phyloP scores from a whole-genome alignment of 2,113 vertebrate species.

The Prionailurus viverrinus region DNA sequence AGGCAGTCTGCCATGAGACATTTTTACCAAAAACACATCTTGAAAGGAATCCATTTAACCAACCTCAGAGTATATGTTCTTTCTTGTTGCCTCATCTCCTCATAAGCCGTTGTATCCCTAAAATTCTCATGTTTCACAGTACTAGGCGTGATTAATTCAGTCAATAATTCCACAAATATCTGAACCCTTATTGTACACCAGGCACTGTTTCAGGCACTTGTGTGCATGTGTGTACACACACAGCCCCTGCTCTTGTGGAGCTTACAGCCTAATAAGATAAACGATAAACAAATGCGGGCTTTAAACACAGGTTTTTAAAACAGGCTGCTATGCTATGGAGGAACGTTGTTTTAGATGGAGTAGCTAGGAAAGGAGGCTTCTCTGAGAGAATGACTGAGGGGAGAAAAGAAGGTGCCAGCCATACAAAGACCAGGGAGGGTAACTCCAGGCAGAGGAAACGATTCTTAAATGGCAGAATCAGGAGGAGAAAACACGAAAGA shows the following conservation, averaged over 20 bases:
- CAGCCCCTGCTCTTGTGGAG: neutral
- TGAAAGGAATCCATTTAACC: slow-evolving; percentile 58
- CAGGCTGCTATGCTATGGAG: neutral
- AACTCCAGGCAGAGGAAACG: neutral
- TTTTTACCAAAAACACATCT: neutral
- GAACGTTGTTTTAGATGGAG: neutral
- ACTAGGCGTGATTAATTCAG: neutral
- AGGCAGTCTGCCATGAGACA: slow-evolving; percentile 68
- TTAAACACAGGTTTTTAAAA: slow-evolving; percentile 3
- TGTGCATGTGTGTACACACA: neutral
- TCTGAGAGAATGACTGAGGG: slow-evolving; percentile 5
- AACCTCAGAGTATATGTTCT: slow-evolving; percentile 20
- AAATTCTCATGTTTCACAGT: neutral
- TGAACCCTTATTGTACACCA: neutral
- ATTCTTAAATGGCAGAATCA: neutral
- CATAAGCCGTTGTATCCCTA: neutral
- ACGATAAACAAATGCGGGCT: neutral
- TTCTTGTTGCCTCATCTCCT: slow-evolving; percentile 6
- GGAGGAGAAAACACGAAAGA: neutral
- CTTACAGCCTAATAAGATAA: neutral
- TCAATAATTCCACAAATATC: neutral
- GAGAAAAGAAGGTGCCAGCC: neutral
- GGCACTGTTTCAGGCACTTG: neutral
- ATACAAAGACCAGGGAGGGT: neutral
- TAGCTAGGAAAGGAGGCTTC: neutral